Evolutionary conservation across 2,113 vertebrate genomes (phyloP), one percentile per base, ranked within the genome.

Genomic region (Microcebus tavaratra): DNA sequence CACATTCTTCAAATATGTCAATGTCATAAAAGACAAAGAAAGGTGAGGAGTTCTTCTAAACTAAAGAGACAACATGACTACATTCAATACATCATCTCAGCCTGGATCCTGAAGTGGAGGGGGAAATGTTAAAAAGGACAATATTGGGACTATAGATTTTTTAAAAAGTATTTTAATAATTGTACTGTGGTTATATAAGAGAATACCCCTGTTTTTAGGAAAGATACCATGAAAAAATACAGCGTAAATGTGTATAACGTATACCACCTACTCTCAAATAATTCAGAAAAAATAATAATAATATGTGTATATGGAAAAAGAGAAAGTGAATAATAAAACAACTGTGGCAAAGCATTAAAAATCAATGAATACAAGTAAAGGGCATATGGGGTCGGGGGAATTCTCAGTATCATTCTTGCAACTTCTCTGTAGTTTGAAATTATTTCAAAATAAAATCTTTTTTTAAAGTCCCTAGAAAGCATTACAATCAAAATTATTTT

Each of bases 401-500:
- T 79, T 75, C 70, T 83, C 79, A 2, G 34, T 18, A 85, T 61
- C 27, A 94, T 96, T 92, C 65, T 81, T 84, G 9, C 6, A 80
- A 53, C 15, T 94, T 79, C 67, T 75, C 31, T 78, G 25, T 27
- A 81, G 70, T 73, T 95, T 59, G 11, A 91, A 87, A 39, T 83
- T 76, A 81, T 84, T 94, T 96, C 59, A 79, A 81, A 84, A 72
- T 75, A 84, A 87, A 96, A 76, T 29, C 18, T 68, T 61, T 92
- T 79, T 61, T 36, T 6, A 45, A 13, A 53, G 63, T 67, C 12
- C 3, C n/a, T 85, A 81, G 48, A 94, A 95, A 92, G 36, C 15
- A 80, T 31, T 68, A 94, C 94, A 97, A 78, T 53, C 23, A 91
- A 85, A 95, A 89, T 20, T 90, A 96, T 88, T 93, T 95, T 93